Percentiles rank a stretch among this genome's conserved stretches.
These are phyloP conservation scores for Dolichomitus sp. DNA, from an alignment of 2,888 invertebrate genomes.

Conservation along the genomic window DNA sequence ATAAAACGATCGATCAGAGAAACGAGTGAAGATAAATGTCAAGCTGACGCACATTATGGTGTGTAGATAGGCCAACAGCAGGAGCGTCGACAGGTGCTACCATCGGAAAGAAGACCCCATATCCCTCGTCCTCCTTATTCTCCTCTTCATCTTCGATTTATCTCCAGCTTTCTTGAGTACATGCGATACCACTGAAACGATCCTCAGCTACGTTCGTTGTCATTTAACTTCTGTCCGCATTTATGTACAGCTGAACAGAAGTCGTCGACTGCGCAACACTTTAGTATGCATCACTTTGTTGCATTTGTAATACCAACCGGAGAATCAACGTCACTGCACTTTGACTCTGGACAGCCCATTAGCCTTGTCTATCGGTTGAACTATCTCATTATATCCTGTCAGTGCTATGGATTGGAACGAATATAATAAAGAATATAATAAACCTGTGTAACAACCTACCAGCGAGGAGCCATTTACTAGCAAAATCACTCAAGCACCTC, in stretches of 20 bases:
- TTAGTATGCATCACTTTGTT: conserved; percentile 53
- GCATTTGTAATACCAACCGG: conserved; percentile 46
- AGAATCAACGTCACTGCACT: conserved; percentile 53
- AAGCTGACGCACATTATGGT: conserved; percentile 56
- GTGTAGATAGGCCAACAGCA: conserved; percentile 23
- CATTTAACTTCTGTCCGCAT: conserved; percentile 32
- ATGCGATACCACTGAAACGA: conserved; percentile 11
- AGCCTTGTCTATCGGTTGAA: conserved; percentile 49
- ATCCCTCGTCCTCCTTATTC: conserved; percentile 22
- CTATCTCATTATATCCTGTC: conserved; percentile 34
- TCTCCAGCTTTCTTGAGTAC: conserved; percentile 47
- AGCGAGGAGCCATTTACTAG: too few species aligned
- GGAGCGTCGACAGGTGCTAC: conserved; percentile 63
- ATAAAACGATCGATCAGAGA: conserved; percentile 49
- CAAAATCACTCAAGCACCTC: too few species aligned
- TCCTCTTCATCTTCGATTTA: conserved; percentile 53
- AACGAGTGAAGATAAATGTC: conserved; percentile 62
- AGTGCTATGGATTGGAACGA: conserved; percentile 30
- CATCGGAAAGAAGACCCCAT: conserved; percentile 50
- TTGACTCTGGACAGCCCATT: conserved; percentile 39
- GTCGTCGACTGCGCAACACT: conserved; percentile 58
- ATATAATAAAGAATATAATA: neutral
- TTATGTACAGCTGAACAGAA: neutral
- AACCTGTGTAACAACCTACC: neutral
- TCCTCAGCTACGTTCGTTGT: conserved; percentile 8